Evolutionary conservation across 2,113 vertebrate genomes (phyloP).

Genomic region (Sula dactylatra): DNA sequence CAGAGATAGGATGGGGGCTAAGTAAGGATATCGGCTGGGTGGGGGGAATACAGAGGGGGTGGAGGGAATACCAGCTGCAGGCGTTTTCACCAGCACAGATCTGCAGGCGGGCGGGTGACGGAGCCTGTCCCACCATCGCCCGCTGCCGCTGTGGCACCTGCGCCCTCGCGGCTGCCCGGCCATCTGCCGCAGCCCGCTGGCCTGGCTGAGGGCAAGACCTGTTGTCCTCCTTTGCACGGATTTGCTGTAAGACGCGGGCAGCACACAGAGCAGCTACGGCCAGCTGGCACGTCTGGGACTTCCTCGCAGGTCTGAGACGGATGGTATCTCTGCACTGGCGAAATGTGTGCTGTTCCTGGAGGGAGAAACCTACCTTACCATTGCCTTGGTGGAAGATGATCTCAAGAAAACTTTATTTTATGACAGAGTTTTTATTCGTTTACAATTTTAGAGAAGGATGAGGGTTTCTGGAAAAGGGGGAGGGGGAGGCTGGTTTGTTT

Average conservation of each 20-base stretch:
- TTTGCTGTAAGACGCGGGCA: background rate
- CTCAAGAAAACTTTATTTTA: background rate
- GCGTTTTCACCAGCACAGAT: background rate
- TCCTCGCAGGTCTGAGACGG: background rate
- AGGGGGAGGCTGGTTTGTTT: background rate
- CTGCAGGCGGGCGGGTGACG: background rate
- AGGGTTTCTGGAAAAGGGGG: background rate
- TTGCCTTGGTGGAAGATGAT: background rate
- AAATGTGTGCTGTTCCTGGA: background rate
- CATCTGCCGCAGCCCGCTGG: background rate
- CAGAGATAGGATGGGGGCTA: background rate
- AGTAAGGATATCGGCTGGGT: background rate
- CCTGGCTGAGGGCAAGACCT: background rate
- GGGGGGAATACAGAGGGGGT: background rate
- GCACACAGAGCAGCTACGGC: background rate
- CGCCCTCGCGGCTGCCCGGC: background rate
- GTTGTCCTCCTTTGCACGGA: background rate
- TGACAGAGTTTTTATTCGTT: background rate
- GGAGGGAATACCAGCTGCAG: background rate
- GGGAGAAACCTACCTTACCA: background rate
- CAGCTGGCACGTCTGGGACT: background rate
- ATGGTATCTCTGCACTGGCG: background rate
- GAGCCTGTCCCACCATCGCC: background rate
- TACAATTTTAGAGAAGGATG: background rate
- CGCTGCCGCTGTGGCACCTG: background rate